Conservation (phyloP, 2,888 invertebrate genomes). For the Pseudanteris insignis region DNA sequence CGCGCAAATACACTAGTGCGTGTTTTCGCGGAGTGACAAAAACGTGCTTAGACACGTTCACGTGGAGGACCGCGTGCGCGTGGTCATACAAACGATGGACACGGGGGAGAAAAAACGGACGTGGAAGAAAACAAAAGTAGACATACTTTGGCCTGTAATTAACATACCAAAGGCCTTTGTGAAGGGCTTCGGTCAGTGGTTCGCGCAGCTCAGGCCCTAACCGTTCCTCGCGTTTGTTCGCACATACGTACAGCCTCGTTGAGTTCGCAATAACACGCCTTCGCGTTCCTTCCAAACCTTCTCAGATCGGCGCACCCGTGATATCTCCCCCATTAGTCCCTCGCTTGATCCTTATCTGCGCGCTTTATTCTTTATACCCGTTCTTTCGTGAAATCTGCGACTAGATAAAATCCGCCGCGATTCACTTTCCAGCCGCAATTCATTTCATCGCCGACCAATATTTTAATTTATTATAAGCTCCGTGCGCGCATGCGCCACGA, state of each 20-base stretch:
- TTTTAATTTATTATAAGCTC: slow-evolving; percentile 7
- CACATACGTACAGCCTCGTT: slow-evolving; percentile 41
- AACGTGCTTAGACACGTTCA: slow-evolving; percentile 1
- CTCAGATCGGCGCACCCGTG: slow-evolving; percentile 41
- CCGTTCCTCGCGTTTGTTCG: slow-evolving; percentile 41
- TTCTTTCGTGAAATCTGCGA: slow-evolving; percentile 27
- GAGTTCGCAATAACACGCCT: slow-evolving; percentile 42
- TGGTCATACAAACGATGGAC: slow-evolving; percentile 13
- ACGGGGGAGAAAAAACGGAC: slow-evolving; percentile 1
- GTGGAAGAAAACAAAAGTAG: slow-evolving; percentile 41
- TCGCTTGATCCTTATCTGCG: slow-evolving; percentile 46
- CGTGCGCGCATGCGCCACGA: neutral
- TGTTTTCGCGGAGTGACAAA: neutral
- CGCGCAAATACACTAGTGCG: slow-evolving; percentile 10
- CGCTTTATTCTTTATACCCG: slow-evolving; percentile 48
- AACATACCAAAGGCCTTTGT: slow-evolving; percentile 64
- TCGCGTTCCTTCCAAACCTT: slow-evolving; percentile 40
- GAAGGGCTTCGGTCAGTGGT: slow-evolving; percentile 49
- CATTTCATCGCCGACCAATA: slow-evolving; percentile 6
- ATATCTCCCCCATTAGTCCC: slow-evolving; percentile 45
- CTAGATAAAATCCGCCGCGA: slow-evolving; percentile 22
- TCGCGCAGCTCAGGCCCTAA: slow-evolving; percentile 19
- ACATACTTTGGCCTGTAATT: slow-evolving; percentile 63
- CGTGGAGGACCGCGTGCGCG: neutral
- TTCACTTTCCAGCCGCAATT: slow-evolving; percentile 6